Evolutionary conservation across 2,797 vertebrate species (phyloP).

Genomic region (Xiphophorus birchmanni): DNA sequence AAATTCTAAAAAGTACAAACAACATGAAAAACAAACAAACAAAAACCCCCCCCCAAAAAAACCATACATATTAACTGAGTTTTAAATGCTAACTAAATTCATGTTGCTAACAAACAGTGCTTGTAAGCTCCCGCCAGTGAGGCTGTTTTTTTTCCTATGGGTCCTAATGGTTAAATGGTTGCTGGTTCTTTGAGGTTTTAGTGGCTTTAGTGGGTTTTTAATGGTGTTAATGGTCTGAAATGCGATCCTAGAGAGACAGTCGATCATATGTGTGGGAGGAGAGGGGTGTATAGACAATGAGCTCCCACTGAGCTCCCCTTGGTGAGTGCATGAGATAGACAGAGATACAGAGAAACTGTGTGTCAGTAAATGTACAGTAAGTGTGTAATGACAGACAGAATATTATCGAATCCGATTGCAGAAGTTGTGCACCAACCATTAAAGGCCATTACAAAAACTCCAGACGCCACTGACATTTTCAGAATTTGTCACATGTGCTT

Average conservation of each 20-base stretch:
- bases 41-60: background rate
- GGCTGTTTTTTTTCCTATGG: slow-evolving; percentile 54
- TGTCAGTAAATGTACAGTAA: slow-evolving; percentile 67
- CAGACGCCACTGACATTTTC: slow-evolving; percentile 34
- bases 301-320: slow-evolving; percentile 64
- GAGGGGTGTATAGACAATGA: slow-evolving; percentile 74
- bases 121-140: slow-evolving; percentile 30
- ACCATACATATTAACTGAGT: slow-evolving; percentile 11
- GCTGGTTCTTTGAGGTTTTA: slow-evolving; percentile 81
- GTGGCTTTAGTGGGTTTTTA: slow-evolving; percentile 87
- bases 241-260: slow-evolving; percentile 80
- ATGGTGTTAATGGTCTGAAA: slow-evolving; percentile 86
- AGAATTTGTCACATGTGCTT: slow-evolving; percentile 12
- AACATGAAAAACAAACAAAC: background rate
- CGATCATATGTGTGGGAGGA: slow-evolving; percentile 46
- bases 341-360: slow-evolving; percentile 51
- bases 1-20: background rate
- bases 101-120: slow-evolving; percentile 31
- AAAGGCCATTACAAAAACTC: slow-evolving; percentile 69
- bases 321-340: slow-evolving; percentile 50
- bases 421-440: slow-evolving; percentile 68
- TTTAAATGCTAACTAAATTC: slow-evolving; percentile 23
- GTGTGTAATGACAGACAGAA: slow-evolving; percentile 60
- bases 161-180: slow-evolving; percentile 79
- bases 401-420: slow-evolving; percentile 68